Conservation (phyloP, 2,113 vertebrate species). For the Thermophis baileyi region DNA sequence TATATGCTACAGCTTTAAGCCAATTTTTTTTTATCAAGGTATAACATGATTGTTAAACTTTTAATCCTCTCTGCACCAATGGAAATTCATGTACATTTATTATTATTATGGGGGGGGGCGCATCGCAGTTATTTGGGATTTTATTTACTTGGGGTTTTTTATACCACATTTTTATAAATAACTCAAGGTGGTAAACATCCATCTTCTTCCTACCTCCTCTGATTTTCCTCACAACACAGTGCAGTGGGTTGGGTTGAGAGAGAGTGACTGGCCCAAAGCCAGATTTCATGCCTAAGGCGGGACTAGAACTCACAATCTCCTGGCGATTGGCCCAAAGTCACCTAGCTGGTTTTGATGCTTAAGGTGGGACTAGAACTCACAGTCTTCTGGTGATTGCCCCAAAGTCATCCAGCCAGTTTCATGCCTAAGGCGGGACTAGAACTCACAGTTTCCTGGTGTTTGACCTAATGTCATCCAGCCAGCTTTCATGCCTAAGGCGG, state of each 20-base stretch:
- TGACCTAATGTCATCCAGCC: no score
- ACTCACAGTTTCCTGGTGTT: not conserved
- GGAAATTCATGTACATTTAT: not conserved
- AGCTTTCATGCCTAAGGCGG: no score
- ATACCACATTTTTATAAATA: not conserved
- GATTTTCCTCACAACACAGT: not conserved
- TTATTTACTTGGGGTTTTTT: not conserved
- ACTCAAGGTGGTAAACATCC: not conserved
- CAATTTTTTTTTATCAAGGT: not conserved
- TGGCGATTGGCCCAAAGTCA: not conserved
- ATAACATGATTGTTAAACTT: not conserved
- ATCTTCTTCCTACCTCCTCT: not conserved
- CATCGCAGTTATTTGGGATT: not conserved
- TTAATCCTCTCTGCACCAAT: not conserved
- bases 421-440: not conserved
- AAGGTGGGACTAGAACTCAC: not conserved
- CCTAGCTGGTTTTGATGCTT: not conserved
- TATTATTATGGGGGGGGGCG: not conserved
- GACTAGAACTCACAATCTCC: not conserved
- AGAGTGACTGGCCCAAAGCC: not conserved
- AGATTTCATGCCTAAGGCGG: not conserved
- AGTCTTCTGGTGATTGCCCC: not conserved
- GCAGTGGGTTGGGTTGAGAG: not conserved
- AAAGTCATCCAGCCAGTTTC: not conserved
- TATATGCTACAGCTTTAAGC: not conserved